Conservation (phyloP, 2,888 invertebrate species). For the Drosophila parthenogenetica region DNA sequence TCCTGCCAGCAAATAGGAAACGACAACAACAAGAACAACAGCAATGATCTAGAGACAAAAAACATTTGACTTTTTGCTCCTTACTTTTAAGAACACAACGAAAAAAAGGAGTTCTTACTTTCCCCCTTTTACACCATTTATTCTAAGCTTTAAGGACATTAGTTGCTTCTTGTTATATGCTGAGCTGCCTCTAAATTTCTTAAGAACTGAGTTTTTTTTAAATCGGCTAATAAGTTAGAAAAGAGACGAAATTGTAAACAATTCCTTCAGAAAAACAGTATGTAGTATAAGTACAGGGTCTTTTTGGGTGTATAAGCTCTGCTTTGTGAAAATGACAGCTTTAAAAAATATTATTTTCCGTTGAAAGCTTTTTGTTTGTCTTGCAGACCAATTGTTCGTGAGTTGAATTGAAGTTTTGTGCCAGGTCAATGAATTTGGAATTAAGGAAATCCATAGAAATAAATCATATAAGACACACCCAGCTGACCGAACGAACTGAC, state of each 20-base stretch:
- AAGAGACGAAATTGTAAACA: too few species aligned
- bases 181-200: too few species aligned
- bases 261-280: too few species aligned
- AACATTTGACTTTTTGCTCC: slow-evolving; percentile 57
- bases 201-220: too few species aligned
- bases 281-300: too few species aligned
- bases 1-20: slow-evolving; percentile 62
- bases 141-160: slow-evolving; percentile 36
- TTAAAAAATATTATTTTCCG: too few species aligned
- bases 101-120: slow-evolving; percentile 8
- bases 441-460: slow-evolving; percentile 13
- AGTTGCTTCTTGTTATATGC: too few species aligned
- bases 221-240: too few species aligned
- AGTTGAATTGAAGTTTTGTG: slow-evolving; percentile 41
- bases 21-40: slow-evolving; percentile 41
- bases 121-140: slow-evolving; percentile 39
- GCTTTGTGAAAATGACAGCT: too few species aligned
- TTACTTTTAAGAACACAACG: slow-evolving; percentile 33
- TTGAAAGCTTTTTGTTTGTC: slow-evolving; percentile 1
- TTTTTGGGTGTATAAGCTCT: too few species aligned
- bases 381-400: slow-evolving; percentile 27
- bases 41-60: slow-evolving; percentile 31
- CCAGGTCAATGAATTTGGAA: slow-evolving; percentile 36
- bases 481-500: slow-evolving; percentile 5
- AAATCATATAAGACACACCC: slow-evolving; percentile 41